Percentiles rank a stretch among this genome's conserved stretches.
These are phyloP conservation scores for Pseudopleuronectes americanus DNA, from an alignment of 2,797 vertebrate genomes.

Conservation along the genomic window DNA sequence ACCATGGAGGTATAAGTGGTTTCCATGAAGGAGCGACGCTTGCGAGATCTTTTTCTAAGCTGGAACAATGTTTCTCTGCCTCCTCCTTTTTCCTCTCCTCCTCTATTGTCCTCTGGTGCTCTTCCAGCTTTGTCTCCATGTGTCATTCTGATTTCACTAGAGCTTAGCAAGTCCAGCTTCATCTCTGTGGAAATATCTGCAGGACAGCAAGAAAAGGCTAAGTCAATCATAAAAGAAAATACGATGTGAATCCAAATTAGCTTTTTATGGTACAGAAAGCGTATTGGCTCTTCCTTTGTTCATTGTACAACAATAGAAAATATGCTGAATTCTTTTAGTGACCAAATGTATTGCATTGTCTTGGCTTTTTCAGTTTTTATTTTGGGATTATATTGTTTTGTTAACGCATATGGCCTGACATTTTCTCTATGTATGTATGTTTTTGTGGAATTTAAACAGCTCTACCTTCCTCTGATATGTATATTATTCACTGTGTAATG, in stretches of 20 bases:
- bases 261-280: not conserved
- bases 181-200: slow-evolving; percentile 64
- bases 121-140: slow-evolving; percentile 43
- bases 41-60: slow-evolving; percentile 78
- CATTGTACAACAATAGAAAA: not conserved
- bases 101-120: slow-evolving; percentile 23
- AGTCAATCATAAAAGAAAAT: slow-evolving; percentile 3
- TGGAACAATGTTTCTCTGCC: slow-evolving; percentile 62
- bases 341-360: no score
- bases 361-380: no score
- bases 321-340: not conserved
- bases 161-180: slow-evolving; percentile 61
- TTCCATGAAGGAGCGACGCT: slow-evolving; percentile 85
- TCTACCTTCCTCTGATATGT: no score
- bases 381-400: no score
- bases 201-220: slow-evolving; percentile 33
- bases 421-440: no score
- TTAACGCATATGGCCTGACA: no score
- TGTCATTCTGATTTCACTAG: slow-evolving; percentile 61
- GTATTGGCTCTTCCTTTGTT: not conserved
- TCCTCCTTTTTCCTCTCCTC: slow-evolving; percentile 41
- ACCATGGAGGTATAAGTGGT: slow-evolving; percentile 83
- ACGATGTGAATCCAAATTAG: not conserved
- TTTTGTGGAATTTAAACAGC: no score
- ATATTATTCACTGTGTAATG: no score